Evolutionary conservation across 2,888 invertebrate genomes (phyloP).

Genomic region (Boloria euphrosyne): DNA sequence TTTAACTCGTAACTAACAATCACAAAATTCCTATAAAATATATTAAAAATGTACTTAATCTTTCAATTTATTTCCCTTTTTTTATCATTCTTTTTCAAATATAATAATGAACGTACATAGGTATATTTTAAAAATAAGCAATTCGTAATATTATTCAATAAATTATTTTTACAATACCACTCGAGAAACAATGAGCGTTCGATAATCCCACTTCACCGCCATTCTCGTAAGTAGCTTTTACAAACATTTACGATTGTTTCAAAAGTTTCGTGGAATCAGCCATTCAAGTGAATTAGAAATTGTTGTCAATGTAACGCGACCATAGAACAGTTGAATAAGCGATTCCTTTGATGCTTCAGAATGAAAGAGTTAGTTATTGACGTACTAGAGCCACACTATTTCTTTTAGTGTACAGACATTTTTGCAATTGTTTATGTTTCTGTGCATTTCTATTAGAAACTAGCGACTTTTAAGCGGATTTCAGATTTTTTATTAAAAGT

Average conservation of each 20-base stretch:
- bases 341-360: not conserved
- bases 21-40: too few relatives aligned
- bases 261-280: slow-evolving; percentile 48
- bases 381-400: too few relatives aligned
- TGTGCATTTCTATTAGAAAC: too few relatives aligned
- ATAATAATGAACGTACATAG: too few relatives aligned
- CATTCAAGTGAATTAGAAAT: slow-evolving; percentile 59
- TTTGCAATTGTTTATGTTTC: too few relatives aligned
- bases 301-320: slow-evolving; percentile 69
- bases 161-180: slow-evolving; percentile 22
- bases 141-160: not conserved
- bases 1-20: too few relatives aligned
- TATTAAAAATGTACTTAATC: too few relatives aligned
- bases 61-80: not conserved
- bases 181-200: slow-evolving; percentile 37
- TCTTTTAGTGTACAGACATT: too few relatives aligned
- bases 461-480: too few relatives aligned
- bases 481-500: too few relatives aligned
- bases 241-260: slow-evolving; percentile 60
- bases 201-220: slow-evolving; percentile 38
- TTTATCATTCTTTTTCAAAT: not conserved
- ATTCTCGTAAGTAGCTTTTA: slow-evolving; percentile 33
- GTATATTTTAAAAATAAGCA: not conserved
- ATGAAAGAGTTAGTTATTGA: not conserved
- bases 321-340: slow-evolving; percentile 5